A percentile compares a stretch with the other conserved stretches of the same genome.
Evolutionary conservation across 2,888 invertebrate species (phyloP).

Genomic region (Cephus rjabovi): DNA sequence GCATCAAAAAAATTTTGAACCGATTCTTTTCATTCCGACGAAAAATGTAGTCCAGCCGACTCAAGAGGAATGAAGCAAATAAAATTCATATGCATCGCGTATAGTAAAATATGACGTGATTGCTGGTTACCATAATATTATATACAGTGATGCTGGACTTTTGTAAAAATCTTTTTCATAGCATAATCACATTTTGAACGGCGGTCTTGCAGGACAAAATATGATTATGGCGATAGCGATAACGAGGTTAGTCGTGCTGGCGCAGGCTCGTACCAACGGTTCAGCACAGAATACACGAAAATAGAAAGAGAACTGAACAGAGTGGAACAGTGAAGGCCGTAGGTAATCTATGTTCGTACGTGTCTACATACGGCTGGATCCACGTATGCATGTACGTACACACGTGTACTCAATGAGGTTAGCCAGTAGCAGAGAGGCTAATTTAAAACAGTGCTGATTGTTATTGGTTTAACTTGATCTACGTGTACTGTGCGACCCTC

Average conservation of each 20-base stretch:
- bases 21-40: not conserved
- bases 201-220: slow-evolving; percentile 49
- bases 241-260: slow-evolving; percentile 50
- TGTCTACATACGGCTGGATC: not conserved
- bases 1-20: not conserved
- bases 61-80: not conserved
- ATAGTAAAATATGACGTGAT: not conserved
- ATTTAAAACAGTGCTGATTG: slow-evolving; percentile 35
- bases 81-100: not conserved
- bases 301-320: not conserved
- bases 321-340: not conserved
- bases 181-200: slow-evolving; percentile 44
- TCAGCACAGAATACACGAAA: not conserved
- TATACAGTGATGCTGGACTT: not conserved
- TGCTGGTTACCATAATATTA: not conserved
- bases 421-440: slow-evolving; percentile 14
- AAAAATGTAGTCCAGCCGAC: not conserved
- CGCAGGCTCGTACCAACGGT: slow-evolving; percentile 25
- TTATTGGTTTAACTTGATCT: slow-evolving; percentile 27
- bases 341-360: not conserved
- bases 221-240: slow-evolving; percentile 55
- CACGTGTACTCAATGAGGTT: not conserved
- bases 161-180: slow-evolving; percentile 7
- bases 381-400: not conserved
- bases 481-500: not conserved